Evolutionary conservation across 2,113 vertebrate genomes (phyloP).

Genomic region (Lampris megalopsis): DNA sequence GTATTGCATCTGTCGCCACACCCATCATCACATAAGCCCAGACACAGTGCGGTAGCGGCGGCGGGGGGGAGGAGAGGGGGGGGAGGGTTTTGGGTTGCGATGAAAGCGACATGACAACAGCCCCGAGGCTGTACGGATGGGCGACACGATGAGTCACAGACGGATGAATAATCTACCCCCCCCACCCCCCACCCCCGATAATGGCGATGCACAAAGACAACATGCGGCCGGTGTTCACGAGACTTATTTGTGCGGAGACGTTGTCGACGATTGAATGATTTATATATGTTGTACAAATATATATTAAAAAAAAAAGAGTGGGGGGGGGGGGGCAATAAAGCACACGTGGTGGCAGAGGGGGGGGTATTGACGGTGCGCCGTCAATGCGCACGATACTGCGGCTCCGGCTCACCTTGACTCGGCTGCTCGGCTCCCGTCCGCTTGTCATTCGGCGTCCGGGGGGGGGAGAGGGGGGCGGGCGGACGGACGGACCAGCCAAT

Average conservation of each 20-base stretch:
- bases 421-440: conserved; percentile 72
- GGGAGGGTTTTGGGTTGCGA: conserved; percentile 40
- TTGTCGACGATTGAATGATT: conserved; percentile 39
- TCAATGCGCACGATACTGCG: conserved; percentile 99
- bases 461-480: conserved; percentile 40
- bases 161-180: conserved; percentile 25
- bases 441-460: conserved; percentile 55
- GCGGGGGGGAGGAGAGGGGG: too few relatives aligned
- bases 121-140: conserved; percentile 54
- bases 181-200: not conserved
- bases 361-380: conserved; percentile 68
- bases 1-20: conserved; percentile 73
- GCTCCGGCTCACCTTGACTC: conserved; percentile 97
- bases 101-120: conserved; percentile 68
- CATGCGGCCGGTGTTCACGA: conserved; percentile 15
- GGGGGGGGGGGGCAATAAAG: conserved; percentile 36
- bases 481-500: conserved; percentile 84
- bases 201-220: conserved; percentile 13
- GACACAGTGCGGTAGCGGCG: conserved; percentile 27
- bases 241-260: not conserved
- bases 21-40: conserved; percentile 72
- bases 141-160: conserved; percentile 60
- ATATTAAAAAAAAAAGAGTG: too few relatives aligned
- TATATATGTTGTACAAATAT: too few relatives aligned
- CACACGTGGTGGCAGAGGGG: conserved; percentile 66